Base-by-base conservation (phyloP, 92 coral and sea anemone genomes). In the Metridium senile region DNA sequence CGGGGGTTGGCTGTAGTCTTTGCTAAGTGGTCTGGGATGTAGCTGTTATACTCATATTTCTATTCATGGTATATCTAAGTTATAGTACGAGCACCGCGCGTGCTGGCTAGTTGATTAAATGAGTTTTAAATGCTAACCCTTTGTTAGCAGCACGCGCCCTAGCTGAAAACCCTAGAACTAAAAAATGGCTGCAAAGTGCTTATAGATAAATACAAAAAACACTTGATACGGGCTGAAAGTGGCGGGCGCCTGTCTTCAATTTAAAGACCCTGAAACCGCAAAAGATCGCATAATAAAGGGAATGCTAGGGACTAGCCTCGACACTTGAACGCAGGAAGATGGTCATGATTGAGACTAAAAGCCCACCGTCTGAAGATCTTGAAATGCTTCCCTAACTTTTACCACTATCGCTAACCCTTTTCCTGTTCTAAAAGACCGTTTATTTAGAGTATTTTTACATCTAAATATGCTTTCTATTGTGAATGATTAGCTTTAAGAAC, bases 161-260 rank as follows among this genome's bases (percentile, higher is more conserved):
- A 43, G 22, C 66, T 70, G 62, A 30, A 28, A 47, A 26, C 58
- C 21, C 49, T 32, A 34, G 23, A 18, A 54, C 72, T 68, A n/a
- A 45, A 33, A 73, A 52, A 32, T 16, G 57, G 46, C 18, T 33
- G 57, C 30, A 73, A 73, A 63, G 78, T 34, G 78, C 56, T 73
- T 62, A 73, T 33, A 13, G 52, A 58, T 45, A 71, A 71, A 51
- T 71, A 73, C 61, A 70, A 33, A 70, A 58, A 73, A 73, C 78
- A 73, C 78, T 73, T 58, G 78, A 73, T 73, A 73, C 68, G 78
- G 78, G 78, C 76, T 73, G 67, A 62, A 73, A 73, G 78, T 73
- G 78, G 78, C 78, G 78, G 78, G 68, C 78, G 78, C 68, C 78
- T 73, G 67, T 73, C 78, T 58, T 71, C 47, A 71, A 54, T 58